Evolutionary conservation across 2,113 vertebrate genomes (phyloP).

Genomic region (Pterocles burchelli): DNA sequence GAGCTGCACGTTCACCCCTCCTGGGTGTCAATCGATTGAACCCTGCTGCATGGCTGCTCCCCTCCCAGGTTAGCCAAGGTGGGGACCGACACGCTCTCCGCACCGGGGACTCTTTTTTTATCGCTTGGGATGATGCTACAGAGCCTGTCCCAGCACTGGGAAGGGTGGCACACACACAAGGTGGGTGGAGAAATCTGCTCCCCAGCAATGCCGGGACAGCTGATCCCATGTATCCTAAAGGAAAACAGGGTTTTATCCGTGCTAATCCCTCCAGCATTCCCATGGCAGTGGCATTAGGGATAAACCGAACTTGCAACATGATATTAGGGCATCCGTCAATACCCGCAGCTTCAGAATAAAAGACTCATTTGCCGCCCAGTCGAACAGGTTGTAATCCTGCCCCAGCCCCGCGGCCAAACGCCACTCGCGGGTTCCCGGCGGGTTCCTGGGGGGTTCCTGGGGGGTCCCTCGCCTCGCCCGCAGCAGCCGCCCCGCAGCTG

Average conservation of each 20-base stretch:
- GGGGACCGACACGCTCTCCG: not conserved
- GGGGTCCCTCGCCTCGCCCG: no score
- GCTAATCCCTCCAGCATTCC: constrained; percentile 11
- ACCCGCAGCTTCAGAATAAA: not conserved
- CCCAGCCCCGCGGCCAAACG: not conserved
- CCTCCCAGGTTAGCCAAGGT: not conserved
- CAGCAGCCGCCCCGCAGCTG: constrained; percentile 5
- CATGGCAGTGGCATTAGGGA: not conserved
- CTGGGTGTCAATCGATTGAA: not conserved
- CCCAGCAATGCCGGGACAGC: not conserved
- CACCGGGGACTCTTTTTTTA: not conserved
- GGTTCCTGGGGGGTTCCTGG: no score
- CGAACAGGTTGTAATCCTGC: constrained; percentile 37
- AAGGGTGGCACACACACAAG: not conserved
- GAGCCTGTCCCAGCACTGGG: not conserved
- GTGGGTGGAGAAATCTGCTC: not conserved
- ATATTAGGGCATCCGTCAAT: constrained; percentile 12
- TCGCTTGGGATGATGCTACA: not conserved
- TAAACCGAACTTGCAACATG: constrained; percentile 19
- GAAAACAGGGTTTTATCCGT: not conserved
- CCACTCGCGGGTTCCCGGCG: not conserved
- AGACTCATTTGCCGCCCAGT: constrained; percentile 37
- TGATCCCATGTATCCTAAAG: not conserved
- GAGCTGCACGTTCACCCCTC: not conserved
- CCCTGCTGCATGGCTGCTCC: not conserved